Percentiles rank a stretch among this genome's conserved stretches.
Evolutionary conservation across 2,797 vertebrate species (phyloP).

Genomic region (Aulostomus chinensis): DNA sequence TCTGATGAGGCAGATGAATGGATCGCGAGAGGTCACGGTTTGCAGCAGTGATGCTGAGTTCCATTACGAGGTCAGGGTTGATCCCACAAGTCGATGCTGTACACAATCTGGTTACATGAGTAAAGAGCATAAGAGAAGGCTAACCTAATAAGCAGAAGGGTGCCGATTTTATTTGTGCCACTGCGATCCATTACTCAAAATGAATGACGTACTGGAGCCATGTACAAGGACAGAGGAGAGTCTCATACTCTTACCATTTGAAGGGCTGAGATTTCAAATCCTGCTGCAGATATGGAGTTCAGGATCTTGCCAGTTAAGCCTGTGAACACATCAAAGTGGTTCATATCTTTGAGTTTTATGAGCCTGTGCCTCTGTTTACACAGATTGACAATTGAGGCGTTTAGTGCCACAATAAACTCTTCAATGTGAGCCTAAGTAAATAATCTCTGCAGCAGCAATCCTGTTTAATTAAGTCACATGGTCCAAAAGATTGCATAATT

Average conservation of each 20-base stretch:
- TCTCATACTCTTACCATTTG: slow-evolving; percentile 85
- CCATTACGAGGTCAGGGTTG: slow-evolving; percentile 40
- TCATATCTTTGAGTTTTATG: slow-evolving; percentile 15
- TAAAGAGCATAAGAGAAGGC: neutral
- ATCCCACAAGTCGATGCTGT: slow-evolving; percentile 34
- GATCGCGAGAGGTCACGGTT: slow-evolving; percentile 48
- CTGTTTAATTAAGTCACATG: neutral
- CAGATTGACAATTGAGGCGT: neutral
- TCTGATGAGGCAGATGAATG: slow-evolving; percentile 43
- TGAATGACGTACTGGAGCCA: neutral
- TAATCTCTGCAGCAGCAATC: neutral
- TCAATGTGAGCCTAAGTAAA: neutral
- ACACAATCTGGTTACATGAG: slow-evolving; percentile 16
- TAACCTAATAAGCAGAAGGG: too few relatives aligned
- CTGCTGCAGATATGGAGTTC: slow-evolving; percentile 84
- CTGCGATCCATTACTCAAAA: neutral
- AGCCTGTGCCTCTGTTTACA: slow-evolving; percentile 7
- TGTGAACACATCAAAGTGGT: slow-evolving; percentile 64
- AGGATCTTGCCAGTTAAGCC: slow-evolving; percentile 91
- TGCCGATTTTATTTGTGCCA: neutral
- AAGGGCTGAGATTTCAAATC: slow-evolving; percentile 92
- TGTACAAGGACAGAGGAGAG: too few relatives aligned
- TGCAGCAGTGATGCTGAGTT: slow-evolving; percentile 25
- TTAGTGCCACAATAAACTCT: slow-evolving; percentile 30
- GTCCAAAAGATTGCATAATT: neutral